These are phyloP conservation scores for Anthrax anthrax DNA, from an alignment of 2,888 invertebrate species.

Conservation along the genomic window DNA sequence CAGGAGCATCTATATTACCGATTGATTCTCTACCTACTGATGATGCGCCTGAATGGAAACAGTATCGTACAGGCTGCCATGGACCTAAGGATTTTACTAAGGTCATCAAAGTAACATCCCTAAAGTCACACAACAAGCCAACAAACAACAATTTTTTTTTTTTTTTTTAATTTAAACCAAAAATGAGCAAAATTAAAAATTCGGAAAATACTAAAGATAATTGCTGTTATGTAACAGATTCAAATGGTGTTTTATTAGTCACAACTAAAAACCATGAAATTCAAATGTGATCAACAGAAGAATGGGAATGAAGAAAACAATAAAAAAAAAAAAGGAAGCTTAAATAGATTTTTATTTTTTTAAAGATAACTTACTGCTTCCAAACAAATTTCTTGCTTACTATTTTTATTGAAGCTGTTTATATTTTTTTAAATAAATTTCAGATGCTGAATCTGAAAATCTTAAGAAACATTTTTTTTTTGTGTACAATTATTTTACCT, in stretches of 20 bases:
- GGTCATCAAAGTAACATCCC: conserved; percentile 5
- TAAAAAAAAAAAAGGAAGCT: not conserved
- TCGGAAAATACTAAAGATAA: not conserved
- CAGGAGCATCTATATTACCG: conserved; percentile 45
- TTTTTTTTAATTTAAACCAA: too few species aligned
- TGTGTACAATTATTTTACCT: conserved; percentile 14
- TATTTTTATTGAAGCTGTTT: too few species aligned
- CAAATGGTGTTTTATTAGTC: too few species aligned
- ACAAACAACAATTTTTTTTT: conserved; percentile 9
- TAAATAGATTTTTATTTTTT: not conserved
- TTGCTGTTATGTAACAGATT: too few species aligned
- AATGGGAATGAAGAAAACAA: too few species aligned
- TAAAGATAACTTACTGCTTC: not conserved
- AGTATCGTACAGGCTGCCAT: conserved; percentile 45
- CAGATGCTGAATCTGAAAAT: not conserved
- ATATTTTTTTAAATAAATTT: too few species aligned
- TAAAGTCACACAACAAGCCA: conserved; percentile 28
- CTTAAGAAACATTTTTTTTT: too few species aligned
- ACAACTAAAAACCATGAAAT: too few species aligned
- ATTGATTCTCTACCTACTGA: conserved; percentile 37
- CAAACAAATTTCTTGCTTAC: not conserved
- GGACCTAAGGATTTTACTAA: conserved; percentile 23
- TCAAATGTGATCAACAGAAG: too few species aligned
- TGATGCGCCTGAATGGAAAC: conserved; percentile 83
- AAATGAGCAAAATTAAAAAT: too few species aligned